Percentiles rank a stretch among this genome's conserved stretches.
Evolutionary conservation across 2,888 invertebrate species (phyloP).

Genomic region (Cheilosia soror): DNA sequence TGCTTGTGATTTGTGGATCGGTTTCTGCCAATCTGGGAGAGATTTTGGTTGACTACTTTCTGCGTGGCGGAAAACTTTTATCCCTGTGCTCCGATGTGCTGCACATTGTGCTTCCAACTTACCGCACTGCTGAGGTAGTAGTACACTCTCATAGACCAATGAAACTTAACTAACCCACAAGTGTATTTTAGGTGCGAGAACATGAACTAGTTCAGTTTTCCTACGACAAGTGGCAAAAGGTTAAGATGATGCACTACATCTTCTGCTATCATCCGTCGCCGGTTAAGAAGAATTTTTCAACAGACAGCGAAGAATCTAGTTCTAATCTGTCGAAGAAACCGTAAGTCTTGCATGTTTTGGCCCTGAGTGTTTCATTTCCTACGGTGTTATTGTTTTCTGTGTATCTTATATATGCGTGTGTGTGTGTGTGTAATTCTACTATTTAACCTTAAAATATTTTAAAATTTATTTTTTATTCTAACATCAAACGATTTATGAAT

Average conservation of each 20-base stretch:
- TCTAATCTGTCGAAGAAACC: conserved; percentile 84
- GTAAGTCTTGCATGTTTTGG: conserved; percentile 80
- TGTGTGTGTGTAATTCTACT: conserved; percentile 19
- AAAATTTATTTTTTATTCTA: conserved; percentile 42
- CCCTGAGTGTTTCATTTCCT: conserved; percentile 36
- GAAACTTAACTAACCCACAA: neutral
- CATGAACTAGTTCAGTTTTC: conserved; percentile 93
- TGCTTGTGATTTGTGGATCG: conserved; percentile 92
- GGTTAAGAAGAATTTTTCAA: conserved; percentile 91
- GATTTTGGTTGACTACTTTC: conserved; percentile 88
- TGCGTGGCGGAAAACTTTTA: conserved; percentile 90
- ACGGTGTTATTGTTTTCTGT: conserved; percentile 8
- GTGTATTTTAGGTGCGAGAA: conserved; percentile 87
- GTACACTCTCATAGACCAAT: neutral
- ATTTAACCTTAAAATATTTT: conserved; percentile 25
- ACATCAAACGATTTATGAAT: conserved; percentile 63
- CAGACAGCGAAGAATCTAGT: conserved; percentile 87
- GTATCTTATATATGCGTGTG: conserved; percentile 31
- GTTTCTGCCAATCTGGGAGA: conserved; percentile 88
- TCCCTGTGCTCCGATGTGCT: conserved; percentile 92
- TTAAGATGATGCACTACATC: conserved; percentile 94
- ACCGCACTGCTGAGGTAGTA: conserved; percentile 91
- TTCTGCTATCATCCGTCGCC: conserved; percentile 95
- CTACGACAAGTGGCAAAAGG: conserved; percentile 92
- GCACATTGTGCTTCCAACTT: conserved; percentile 90